These are phyloP conservation scores for Tenodera sinensis DNA, from an alignment of 2,888 invertebrate genomes.

Conservation along the genomic window DNA sequence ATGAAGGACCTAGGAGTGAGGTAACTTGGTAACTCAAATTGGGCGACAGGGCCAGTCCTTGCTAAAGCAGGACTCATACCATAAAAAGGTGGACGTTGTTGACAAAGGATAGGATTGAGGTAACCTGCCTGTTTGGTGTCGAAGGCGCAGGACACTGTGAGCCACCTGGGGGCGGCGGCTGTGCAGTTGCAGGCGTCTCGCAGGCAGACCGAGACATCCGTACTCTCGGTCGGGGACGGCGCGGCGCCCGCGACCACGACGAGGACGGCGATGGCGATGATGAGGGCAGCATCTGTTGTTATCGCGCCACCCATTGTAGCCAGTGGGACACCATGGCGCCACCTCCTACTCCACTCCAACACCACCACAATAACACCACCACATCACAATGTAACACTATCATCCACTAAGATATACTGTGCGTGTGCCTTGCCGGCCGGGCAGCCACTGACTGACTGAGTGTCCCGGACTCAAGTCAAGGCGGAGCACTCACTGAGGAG, in stretches of 20 bases:
- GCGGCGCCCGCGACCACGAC: neutral
- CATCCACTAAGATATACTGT: neutral
- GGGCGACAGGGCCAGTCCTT: too few species aligned
- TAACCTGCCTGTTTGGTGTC: constrained; percentile 56
- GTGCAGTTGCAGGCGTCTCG: constrained; percentile 56
- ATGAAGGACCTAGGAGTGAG: too few species aligned
- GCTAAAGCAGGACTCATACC: too few species aligned
- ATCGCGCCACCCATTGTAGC: constrained; percentile 26
- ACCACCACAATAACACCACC: neutral
- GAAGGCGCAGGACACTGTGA: constrained; percentile 62
- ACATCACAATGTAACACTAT: neutral
- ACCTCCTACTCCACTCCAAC: neutral
- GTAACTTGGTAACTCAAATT: too few species aligned
- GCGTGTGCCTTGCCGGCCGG: neutral
- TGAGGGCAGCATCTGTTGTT: constrained; percentile 24
- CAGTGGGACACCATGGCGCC: constrained; percentile 16
- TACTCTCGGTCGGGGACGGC: constrained; percentile 1
- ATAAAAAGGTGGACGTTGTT: neutral
- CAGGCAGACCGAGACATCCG: constrained; percentile 7
- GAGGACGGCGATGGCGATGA: neutral
- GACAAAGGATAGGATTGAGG: neutral
- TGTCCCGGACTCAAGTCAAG: neutral
- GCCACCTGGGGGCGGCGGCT: constrained; percentile 57
- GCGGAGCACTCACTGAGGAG: neutral
- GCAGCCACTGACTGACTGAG: neutral